Conservation (phyloP, 2,888 invertebrate species). For the Entomobrya multifasciata region DNA sequence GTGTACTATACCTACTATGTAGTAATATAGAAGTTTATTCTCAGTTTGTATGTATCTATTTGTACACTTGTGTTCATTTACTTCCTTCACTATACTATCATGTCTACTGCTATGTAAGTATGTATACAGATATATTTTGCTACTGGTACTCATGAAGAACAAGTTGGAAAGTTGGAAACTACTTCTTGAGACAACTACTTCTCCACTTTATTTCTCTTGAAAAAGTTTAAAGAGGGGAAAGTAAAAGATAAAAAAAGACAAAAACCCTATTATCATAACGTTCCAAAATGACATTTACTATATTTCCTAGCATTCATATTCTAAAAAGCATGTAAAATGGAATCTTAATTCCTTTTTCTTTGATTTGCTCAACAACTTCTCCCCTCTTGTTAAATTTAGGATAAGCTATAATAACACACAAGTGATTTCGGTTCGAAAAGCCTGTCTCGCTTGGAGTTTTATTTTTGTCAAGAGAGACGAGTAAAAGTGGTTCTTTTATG, state of each 20-base stretch:
- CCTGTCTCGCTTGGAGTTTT: background rate
- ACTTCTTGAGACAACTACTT: slow-evolving; percentile 44
- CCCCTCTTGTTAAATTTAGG: background rate
- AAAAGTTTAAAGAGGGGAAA: slow-evolving; percentile 48
- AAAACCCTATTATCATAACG: slow-evolving; percentile 31
- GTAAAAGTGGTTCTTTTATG: slow-evolving; percentile 8
- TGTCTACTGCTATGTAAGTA: background rate
- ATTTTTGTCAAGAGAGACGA: slow-evolving; percentile 9
- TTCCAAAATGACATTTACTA: slow-evolving; percentile 58
- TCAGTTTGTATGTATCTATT: background rate
- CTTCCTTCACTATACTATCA: slow-evolving; percentile 5
- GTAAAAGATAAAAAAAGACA: slow-evolving; percentile 48
- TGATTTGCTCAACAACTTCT: slow-evolving; percentile 13
- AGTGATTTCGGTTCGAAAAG: slow-evolving; percentile 15
- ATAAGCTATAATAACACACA: slow-evolving; percentile 18
- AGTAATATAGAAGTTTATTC: background rate
- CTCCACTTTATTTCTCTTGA: slow-evolving; percentile 20
- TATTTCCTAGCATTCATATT: slow-evolving; percentile 35
- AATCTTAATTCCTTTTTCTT: slow-evolving; percentile 35
- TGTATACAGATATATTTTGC: too few species aligned
- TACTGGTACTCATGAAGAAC: background rate
- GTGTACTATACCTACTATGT: too few species aligned
- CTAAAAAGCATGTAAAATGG: slow-evolving; percentile 33
- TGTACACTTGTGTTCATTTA: background rate
- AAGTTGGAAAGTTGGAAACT: slow-evolving; percentile 58